Percentiles rank a stretch among this genome's conserved stretches.
Conservation (phyloP, 2,888 invertebrate species). For the Eupithecia pulchellata region DNA sequence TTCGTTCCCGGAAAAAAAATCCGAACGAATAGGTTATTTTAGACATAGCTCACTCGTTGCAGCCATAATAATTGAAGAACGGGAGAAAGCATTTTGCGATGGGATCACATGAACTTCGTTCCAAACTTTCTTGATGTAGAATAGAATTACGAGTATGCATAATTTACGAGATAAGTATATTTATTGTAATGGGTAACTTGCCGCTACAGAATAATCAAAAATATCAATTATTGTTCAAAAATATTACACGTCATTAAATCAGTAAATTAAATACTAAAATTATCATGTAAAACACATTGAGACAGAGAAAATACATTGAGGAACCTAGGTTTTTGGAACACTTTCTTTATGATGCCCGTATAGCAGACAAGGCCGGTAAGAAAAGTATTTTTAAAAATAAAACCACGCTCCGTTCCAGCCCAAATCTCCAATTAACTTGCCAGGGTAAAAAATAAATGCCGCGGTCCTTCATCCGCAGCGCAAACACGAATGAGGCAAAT, state of each 20-base stretch:
- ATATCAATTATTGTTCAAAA: too few species aligned
- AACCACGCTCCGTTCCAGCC: constrained; percentile 5
- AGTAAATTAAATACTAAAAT: too few species aligned
- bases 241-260: too few species aligned
- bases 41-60: background rate
- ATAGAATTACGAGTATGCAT: too few species aligned
- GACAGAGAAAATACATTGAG: too few species aligned
- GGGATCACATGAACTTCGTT: too few species aligned
- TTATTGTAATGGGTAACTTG: too few species aligned
- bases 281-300: too few species aligned
- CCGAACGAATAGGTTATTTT: background rate
- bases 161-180: too few species aligned
- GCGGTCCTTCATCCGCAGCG: constrained; percentile 72
- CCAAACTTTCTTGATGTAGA: too few species aligned
- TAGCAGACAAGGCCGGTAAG: background rate
- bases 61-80: background rate
- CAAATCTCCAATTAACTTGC: constrained; percentile 71
- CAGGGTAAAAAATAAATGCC: constrained; percentile 71
- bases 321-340: background rate
- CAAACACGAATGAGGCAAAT: constrained; percentile 81
- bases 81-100: background rate
- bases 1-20: background rate
- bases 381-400: background rate
- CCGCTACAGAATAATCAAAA: too few species aligned
- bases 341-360: background rate